Evolutionary conservation across 1,140 invertebrate genomes (phyloP), one percentile per base, ranked within the genome.

Genomic region (Plectrocnemia conspersa): DNA sequence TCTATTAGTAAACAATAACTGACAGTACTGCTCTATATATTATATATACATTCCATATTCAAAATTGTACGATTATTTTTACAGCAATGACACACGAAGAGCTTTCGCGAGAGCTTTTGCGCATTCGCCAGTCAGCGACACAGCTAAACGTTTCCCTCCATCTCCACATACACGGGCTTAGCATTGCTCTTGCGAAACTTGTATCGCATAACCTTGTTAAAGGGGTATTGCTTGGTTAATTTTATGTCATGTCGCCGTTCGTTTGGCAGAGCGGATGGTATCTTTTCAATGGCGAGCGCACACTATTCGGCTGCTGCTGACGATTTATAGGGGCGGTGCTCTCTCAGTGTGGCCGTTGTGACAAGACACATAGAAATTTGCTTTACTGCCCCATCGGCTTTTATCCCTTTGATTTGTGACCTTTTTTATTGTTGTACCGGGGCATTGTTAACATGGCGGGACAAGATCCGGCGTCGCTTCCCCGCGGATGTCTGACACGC

Each of bases 271-370:
- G 32, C 25, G 56, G 56, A 58, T 58, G 44, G 32, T 58, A 58
- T 58, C 56, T 58, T 58, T 58, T 58, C 56, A 58, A 58, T 58
- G 52, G 56, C 19, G 48, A n/a, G n/a, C n/a, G n/a, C n/a, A 58
- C 56, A 58, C 56, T 58, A 54, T 54, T 54, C 32, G 56, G 52
- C n/a, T 22, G 18, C 10, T 13, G 11, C 33, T 40, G 35, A 16
- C 27, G 32, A 50, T 50, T 50, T 50, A 50, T 29, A 25, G 18
- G 13, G 33, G 24, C 44, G 19, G 44, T 15, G 24, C 25, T 7
- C 24, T 16, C 35, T 38, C 35, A 38, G 35, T 2, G 47, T 18
- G 25, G 4, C 19, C 47, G 33, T 21, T 50, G n/a, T n/a, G 47
- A 50, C 47, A 50, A 38, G 47, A 27, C 47, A 50, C 25, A 35